A percentile compares a stretch with the other conserved stretches of the same genome.
Conservation (phyloP, 2,113 vertebrate species). For the Dicerorhinus sumatrensis region DNA sequence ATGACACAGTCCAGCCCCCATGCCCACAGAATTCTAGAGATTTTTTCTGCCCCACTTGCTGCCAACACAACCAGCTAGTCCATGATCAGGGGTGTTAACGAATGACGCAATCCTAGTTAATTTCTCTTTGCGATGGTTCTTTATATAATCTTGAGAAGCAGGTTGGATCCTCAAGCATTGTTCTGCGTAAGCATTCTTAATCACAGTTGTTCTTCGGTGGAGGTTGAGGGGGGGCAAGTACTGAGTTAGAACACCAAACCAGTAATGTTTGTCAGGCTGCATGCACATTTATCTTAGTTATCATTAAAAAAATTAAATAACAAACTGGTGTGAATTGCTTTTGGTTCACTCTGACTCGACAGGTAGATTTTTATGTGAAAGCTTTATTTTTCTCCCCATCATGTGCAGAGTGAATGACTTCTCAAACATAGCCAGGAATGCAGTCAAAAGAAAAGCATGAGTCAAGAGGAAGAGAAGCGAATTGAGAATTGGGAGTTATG, state of each 20-base stretch:
- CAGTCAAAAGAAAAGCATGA: not conserved
- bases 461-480: conserved; percentile 28
- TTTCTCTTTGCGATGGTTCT: not conserved
- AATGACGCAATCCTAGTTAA: not conserved
- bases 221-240: not conserved
- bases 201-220: not conserved
- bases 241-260: not conserved
- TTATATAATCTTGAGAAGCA: not conserved
- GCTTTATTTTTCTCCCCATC: not conserved
- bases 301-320: not conserved
- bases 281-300: not conserved
- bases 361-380: conserved; percentile 14
- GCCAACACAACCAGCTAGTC: no score
- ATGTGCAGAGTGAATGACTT: conserved; percentile 26
- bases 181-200: not conserved
- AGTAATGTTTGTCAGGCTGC: not conserved
- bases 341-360: not conserved
- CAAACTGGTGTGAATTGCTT: not conserved
- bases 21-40: not conserved
- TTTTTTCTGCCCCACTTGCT: not conserved
- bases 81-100: not conserved
- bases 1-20: not conserved
- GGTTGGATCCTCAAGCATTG: not conserved
- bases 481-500: conserved; percentile 61
- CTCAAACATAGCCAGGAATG: not conserved